Evolutionary conservation across 2,888 invertebrate species (phyloP), one percentile per base, ranked within the genome.

Genomic region (Ophion ventricosus): DNA sequence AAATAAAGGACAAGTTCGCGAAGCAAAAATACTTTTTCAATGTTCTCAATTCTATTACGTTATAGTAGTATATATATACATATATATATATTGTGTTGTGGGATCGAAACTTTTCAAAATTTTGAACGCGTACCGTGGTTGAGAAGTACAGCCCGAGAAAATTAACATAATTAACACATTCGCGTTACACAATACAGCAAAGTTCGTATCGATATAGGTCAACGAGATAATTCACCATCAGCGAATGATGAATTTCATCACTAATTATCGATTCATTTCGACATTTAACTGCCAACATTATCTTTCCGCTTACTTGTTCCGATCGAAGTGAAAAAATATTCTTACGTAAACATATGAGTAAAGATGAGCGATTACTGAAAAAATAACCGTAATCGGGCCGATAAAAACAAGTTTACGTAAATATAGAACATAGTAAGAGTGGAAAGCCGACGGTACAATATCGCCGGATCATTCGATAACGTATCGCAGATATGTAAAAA

Each of bases 401-500:
- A 17, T 49, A 49, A 17, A 49, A 49, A 49, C 4, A 3, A 17
- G 49, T 49, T 57, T 57, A 61, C 61, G 14, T 61, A 26, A 1
- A 4, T 14, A 14, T 14, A 61, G 20, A 61, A 61, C 5, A 29
- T 61, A 61, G 61, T 8, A 57, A 20, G 1, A 57, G 57, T 49
- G 49, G 17, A 49, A 49, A 20, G 1, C 11, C 4, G 29, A 70
- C 20, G 23, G 23, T 10, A 25, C 57, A 25, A 20, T 56, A 70
- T 81, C 54, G 26, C 40, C 63, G 20, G 11, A 20, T 23, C 23
- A 43, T 0, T n/a, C 7, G 14, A 61, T 25, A 25, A 14, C n/a
- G n/a, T n/a, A n/a, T n/a, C n/a, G n/a, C n/a, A n/a, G n/a, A 57
- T 57, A 35, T 20, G 54, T 11, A 57, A 29, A 40, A 63, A 66